phyloP scores from a whole-genome alignment of 2,797 vertebrate species.

The Phoeniculus purpureus region DNA sequence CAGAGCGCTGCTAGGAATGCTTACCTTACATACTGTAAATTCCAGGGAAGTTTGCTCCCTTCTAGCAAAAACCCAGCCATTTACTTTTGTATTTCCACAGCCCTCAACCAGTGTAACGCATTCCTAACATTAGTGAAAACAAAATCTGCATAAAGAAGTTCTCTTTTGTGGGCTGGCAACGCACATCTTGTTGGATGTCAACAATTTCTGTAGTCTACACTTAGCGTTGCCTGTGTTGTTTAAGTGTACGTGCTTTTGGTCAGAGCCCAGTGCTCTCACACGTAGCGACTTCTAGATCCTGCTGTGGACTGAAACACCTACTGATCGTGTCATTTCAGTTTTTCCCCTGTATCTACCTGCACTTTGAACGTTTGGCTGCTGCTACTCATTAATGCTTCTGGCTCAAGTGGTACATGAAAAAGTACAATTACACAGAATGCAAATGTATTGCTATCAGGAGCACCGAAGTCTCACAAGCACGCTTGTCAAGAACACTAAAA shows the following conservation, averaged over 20 bases:
- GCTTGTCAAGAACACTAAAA: neutral
- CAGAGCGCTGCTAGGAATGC: constrained; percentile 29
- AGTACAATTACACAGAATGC: neutral
- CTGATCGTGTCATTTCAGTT: neutral
- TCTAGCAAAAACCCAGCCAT: neutral
- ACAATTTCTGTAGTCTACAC: neutral
- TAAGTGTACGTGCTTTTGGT: neutral
- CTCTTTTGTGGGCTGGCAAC: neutral
- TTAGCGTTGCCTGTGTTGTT: neutral
- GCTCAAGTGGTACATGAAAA: neutral
- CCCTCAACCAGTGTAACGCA: neutral
- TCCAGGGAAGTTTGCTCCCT: constrained; percentile 30
- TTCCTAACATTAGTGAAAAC: neutral
- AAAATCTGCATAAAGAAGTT: neutral
- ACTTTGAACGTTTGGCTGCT: neutral
- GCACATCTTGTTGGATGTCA: neutral
- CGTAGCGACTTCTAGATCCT: neutral
- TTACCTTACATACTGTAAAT: constrained; percentile 38
- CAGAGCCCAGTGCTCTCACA: neutral
- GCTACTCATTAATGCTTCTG: neutral
- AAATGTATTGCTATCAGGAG: neutral
- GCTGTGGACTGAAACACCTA: neutral
- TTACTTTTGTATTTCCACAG: neutral
- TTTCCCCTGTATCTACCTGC: neutral
- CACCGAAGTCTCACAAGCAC: neutral